phyloP scores from a whole-genome alignment of 2,113 vertebrate species.

The Dicerorhinus sumatrensis region DNA sequence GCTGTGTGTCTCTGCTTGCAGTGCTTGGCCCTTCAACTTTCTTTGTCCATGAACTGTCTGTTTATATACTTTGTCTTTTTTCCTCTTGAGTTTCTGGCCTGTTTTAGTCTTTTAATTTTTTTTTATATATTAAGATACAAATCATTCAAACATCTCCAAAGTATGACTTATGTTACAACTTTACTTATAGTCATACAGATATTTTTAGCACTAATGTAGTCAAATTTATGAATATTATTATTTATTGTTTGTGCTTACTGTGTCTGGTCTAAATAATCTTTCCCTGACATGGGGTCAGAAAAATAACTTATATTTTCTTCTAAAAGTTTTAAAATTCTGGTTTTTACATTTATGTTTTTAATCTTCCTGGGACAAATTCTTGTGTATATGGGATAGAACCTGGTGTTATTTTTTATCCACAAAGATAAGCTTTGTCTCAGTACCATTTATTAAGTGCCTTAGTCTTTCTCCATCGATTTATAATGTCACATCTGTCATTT shows the following conservation, averaged over 20 bases:
- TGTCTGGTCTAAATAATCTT: not conserved
- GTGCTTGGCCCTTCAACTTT: not conserved
- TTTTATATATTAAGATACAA: not conserved
- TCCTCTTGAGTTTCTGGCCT: not conserved
- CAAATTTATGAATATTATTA: conserved; percentile 47
- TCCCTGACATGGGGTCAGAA: not conserved
- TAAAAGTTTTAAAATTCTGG: conserved; percentile 11
- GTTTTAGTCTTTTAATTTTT: not conserved
- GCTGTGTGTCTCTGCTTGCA: not conserved
- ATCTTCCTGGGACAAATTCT: not conserved
- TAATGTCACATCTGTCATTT: not conserved
- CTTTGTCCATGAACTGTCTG: not conserved
- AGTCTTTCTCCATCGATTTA: not conserved
- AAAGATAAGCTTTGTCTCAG: not conserved
- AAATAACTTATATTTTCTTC: conserved; percentile 39
- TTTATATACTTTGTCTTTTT: not conserved
- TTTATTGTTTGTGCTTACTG: conserved; percentile 17
- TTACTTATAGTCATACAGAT: not conserved
- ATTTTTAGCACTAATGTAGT: conserved; percentile 28
- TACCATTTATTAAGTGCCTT: not conserved
- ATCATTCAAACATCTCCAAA: not conserved
- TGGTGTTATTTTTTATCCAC: not conserved
- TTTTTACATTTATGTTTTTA: conserved; percentile 22
- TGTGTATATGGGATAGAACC: not conserved
- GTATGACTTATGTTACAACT: not conserved